These are phyloP conservation scores for Amazona guildingii DNA, from an alignment of 2,113 vertebrate species.

Conservation along the genomic window DNA sequence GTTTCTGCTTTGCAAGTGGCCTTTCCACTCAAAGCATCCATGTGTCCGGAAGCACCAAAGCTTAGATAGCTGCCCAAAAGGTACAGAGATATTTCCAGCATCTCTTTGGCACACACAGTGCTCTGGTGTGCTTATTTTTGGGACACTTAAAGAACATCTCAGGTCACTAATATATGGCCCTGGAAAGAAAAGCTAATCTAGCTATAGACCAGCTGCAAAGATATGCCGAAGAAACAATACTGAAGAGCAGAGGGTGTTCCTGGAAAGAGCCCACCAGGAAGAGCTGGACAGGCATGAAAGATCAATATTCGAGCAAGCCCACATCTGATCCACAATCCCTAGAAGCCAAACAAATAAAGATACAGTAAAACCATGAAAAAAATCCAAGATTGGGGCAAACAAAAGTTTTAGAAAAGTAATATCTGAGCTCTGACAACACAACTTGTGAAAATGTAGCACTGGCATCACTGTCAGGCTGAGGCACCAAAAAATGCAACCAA, in stretches of 20 bases:
- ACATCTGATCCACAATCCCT: background rate
- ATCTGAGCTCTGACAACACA: background rate
- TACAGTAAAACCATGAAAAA: background rate
- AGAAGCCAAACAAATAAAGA: background rate
- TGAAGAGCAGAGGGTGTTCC: background rate
- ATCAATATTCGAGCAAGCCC: background rate
- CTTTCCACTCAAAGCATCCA: accelerated
- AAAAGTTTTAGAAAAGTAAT: background rate
- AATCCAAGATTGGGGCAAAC: background rate
- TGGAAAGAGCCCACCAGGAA: background rate
- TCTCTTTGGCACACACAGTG: background rate
- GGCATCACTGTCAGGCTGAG: background rate
- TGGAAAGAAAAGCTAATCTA: background rate
- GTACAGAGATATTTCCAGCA: background rate
- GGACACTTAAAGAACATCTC: background rate
- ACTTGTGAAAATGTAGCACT: background rate
- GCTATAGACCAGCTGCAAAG: background rate
- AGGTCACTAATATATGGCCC: background rate
- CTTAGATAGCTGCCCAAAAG: background rate
- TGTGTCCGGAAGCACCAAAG: background rate
- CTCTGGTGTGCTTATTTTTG: background rate
- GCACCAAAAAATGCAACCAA: background rate
- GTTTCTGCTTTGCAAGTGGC: background rate
- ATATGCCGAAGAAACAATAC: background rate
- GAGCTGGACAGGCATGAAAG: background rate